phyloP scores from a whole-genome alignment of 2,888 invertebrate species.

The Adelognathus sp. region DNA sequence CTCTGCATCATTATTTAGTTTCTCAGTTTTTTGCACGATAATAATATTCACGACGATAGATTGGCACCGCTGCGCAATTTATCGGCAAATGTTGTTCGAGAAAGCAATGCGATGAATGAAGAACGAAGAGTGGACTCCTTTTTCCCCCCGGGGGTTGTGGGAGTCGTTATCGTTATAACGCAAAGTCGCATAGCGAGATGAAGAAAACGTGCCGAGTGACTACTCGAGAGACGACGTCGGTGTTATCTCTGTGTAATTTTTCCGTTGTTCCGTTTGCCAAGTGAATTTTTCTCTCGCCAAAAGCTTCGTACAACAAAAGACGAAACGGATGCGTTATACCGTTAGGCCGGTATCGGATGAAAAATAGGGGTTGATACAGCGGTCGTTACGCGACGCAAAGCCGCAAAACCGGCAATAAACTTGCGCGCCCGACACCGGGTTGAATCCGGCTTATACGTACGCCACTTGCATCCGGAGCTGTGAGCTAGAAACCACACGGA shows the following conservation, averaged over 20 bases:
- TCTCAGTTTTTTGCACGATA: neutral
- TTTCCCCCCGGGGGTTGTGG: neutral
- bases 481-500: neutral
- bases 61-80: constrained; percentile 2
- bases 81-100: no score
- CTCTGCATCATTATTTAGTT: neutral
- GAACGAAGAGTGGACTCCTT: neutral
- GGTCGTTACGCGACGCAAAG: constrained; percentile 6
- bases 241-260: neutral
- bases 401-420: constrained; percentile 40
- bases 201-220: neutral
- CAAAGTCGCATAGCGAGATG: neutral
- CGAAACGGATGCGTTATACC: neutral
- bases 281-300: neutral
- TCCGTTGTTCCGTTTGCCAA: neutral
- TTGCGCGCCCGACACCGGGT: neutral
- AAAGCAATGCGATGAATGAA: no score
- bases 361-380: neutral
- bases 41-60: constrained; percentile 23
- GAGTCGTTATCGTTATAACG: constrained; percentile 2
- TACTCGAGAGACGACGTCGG: neutral
- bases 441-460: constrained; percentile 17
- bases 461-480: neutral
- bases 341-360: neutral
- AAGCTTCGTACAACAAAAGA: neutral